Percentiles rank a stretch among this genome's conserved stretches.
Conservation (phyloP, 2,888 invertebrate genomes). For the Sarcophaga caerulescens region DNA sequence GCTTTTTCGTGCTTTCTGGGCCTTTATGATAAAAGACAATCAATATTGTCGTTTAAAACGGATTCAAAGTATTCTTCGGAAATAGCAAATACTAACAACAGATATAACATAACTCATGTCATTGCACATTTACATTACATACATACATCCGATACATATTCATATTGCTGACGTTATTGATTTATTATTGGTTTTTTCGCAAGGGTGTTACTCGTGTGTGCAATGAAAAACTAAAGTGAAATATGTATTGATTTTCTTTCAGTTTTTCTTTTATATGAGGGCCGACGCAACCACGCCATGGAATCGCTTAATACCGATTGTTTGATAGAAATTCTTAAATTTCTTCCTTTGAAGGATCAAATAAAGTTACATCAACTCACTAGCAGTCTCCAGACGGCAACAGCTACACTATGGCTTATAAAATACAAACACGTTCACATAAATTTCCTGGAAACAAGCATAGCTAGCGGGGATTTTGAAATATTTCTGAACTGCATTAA, state of each 20-base stretch:
- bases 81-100: too few relatives aligned
- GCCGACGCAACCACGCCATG: constrained; percentile 9
- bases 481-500: constrained; percentile 37
- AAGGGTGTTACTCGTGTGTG: not conserved
- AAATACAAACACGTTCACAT: constrained; percentile 41
- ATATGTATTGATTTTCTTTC: not conserved
- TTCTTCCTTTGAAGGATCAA: constrained; percentile 54
- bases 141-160: not conserved
- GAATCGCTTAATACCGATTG: constrained; percentile 53
- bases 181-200: constrained; percentile 3
- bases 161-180: constrained; percentile 19
- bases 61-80: too few relatives aligned
- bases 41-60: too few relatives aligned
- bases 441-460: constrained; percentile 24
- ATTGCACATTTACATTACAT: not conserved
- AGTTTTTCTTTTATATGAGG: not conserved
- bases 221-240: not conserved
- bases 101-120: too few relatives aligned
- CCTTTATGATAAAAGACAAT: too few relatives aligned
- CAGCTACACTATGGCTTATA: constrained; percentile 33
- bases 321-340: constrained; percentile 44
- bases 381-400: constrained; percentile 1
- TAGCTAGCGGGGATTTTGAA: constrained; percentile 22
- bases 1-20: too few relatives aligned
- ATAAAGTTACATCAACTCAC: constrained; percentile 38